phyloP scores from a whole-genome alignment of 2,888 invertebrate genomes.

The Eurytoma adleriae region DNA sequence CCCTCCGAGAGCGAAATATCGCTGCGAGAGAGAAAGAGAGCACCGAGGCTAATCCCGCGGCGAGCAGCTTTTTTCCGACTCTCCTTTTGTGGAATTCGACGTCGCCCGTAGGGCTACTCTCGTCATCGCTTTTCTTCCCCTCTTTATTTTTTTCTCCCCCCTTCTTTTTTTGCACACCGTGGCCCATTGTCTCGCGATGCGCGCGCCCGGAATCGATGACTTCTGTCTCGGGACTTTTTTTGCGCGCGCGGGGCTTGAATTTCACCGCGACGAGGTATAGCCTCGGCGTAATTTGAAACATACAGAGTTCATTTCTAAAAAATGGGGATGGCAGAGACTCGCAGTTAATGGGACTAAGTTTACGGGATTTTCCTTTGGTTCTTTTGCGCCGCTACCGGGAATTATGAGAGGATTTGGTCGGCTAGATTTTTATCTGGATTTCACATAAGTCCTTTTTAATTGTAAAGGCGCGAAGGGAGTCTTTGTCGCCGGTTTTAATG shows the following conservation, averaged over 20 bases:
- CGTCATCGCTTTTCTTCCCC: constrained; percentile 36
- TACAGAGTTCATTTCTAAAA: constrained; percentile 1
- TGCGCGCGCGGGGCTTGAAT: not conserved
- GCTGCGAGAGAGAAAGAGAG: constrained; percentile 4
- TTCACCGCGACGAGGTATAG: no score
- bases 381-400: constrained; percentile 4
- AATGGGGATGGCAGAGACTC: not conserved
- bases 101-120: constrained; percentile 28
- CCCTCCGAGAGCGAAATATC: constrained; percentile 13
- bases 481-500: not conserved
- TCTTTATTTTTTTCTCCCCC: not conserved
- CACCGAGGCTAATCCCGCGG: constrained; percentile 32
- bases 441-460: constrained; percentile 26
- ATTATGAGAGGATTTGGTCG: constrained; percentile 25
- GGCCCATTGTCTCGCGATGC: constrained; percentile 17
- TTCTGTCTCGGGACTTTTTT: constrained; percentile 11
- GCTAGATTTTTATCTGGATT: constrained; percentile 33
- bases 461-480: constrained; percentile 2
- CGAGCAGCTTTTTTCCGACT: constrained; percentile 47
- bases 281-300: not conserved
- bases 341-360: not conserved
- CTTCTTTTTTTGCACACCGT: not conserved
- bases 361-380: constrained; percentile 10
- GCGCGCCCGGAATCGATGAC: constrained; percentile 25
- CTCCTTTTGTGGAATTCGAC: constrained; percentile 51